Base-by-base conservation (phyloP, 2,113 vertebrate species). In the Coptodon rendalli region DNA sequence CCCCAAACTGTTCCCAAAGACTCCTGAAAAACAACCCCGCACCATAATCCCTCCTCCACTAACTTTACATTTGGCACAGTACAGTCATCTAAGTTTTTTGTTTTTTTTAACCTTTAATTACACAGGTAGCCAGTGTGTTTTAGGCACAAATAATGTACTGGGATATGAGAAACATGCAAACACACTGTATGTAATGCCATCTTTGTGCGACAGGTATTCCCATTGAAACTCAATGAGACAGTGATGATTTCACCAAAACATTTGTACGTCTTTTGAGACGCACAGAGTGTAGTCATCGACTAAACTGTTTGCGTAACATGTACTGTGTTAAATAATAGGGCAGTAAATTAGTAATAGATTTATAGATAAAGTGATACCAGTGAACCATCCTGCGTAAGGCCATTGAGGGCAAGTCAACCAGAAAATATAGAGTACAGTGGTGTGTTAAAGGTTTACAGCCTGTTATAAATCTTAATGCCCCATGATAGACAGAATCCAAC, bases 401-500 rank as follows among this genome's bases (percentile, higher is more conserved):
- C 61, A 66, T 3, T 36, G 17, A n/a, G 0, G 17, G 16, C 56
- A 29, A 59, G 24, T 59, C 24, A 29, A 59, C 24, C 56, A 57
- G 54, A 57, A 27, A 57, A 57, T 57, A 57, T 57, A 57, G 54
- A 57, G 54, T 56, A 56, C 11, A 24, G 27, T 31, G 57, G 27
- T 59, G 57, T 59, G 57, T 59, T 57, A 57, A 29, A 59, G 56
- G 24, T 59, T 16, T 57, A 57, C 24, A 57, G 0, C 24, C 56
- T 0, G 56, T 59, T 59, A 0, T 59, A 59, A 16, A 29, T 59
- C 56, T 1, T 59, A 59, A 29, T 1, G 56, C 27, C 0, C 27
- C 56, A 16, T 16, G 27, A 59, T 59, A 16, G 56, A 59, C 27
- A 59, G 56, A 59, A 59, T 59, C 56, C 22, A 59, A 59, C 56